Conservation (phyloP, 2,888 invertebrate genomes). For the Oxyteleia sp. region DNA sequence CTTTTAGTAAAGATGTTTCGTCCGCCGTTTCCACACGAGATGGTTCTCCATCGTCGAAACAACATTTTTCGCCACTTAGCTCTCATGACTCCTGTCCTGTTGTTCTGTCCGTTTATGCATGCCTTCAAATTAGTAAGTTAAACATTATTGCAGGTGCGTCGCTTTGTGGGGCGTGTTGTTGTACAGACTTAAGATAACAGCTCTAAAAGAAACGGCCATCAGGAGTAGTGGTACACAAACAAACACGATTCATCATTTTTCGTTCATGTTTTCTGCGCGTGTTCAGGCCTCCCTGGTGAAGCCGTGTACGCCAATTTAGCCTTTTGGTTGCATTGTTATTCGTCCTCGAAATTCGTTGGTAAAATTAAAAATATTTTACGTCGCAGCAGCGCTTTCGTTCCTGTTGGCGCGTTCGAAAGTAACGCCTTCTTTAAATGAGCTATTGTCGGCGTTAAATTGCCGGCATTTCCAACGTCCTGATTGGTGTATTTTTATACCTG, state of each 20-base stretch:
- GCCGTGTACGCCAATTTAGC: no score
- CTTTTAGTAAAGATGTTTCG: no score
- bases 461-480: no score
- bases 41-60: constrained; percentile 25
- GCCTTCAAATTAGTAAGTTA: constrained; percentile 48
- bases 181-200: constrained; percentile 26
- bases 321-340: no score
- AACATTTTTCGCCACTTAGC: constrained; percentile 53
- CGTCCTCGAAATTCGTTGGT: no score
- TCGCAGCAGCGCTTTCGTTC: no score
- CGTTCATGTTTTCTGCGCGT: background rate
- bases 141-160: constrained; percentile 56
- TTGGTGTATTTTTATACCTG: no score
- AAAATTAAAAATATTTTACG: no score
- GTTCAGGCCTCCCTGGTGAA: no score
- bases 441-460: no score
- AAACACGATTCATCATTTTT: constrained; percentile 17
- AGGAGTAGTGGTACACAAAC: background rate
- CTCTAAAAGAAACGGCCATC: constrained; percentile 1
- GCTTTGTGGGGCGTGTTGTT: constrained; percentile 7
- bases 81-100: constrained; percentile 28
- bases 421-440: no score
- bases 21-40: constrained; percentile 16
- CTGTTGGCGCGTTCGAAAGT: no score
- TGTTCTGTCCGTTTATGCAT: constrained; percentile 46